Base-by-base conservation (phyloP, 2,888 invertebrate species). In the Eupithecia tripunctaria region DNA sequence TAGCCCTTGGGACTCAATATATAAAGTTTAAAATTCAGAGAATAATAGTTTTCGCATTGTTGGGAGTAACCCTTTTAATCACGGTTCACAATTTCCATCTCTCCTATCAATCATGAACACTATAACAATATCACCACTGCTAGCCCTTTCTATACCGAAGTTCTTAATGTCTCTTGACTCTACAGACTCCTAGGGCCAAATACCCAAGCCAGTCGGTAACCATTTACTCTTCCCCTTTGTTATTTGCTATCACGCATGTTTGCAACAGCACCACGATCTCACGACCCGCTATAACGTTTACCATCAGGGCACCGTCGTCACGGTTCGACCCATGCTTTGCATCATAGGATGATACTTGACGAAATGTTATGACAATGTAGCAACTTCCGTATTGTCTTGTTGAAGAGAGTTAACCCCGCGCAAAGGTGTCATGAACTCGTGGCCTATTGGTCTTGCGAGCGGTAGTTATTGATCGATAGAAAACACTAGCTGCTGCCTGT, bases 181-280 rank as follows among this genome's bases (percentile, higher is more conserved):
- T 56, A 56, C 18, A 10, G 51, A 25, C 51, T 51, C 12, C 56
- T 14, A 25, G 21, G 25, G 21, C 25, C 1, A 25, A 25, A 21
- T 10, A 51, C 27, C 29, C 2, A n/a, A n/a, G n/a, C 27, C 29
- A 60, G 29, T 60, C 27, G 4, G 18, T 29, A 18, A 32, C 21
- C n/a, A 25, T 15, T n/a, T 64, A 64, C 25, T 59, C 65, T 70
- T 59, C 67, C 75, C 59, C 69, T 72, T 70, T 73, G 56, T 51
- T 68, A 72, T 70, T 72, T 74, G 43, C 70, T 62, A 68, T 74
- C 76, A 77, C 78, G 78, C 77, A 77, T 73, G 73, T 72, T 73
- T 73, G 77, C 77, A 76, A 79, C 74, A 72, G 68, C 71, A 68
- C 68, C 72, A 76, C 75, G 68, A 77, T 79, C 75, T 78, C 78